Conservation (phyloP, 2,113 vertebrate species). For the Rhea pennata region DNA sequence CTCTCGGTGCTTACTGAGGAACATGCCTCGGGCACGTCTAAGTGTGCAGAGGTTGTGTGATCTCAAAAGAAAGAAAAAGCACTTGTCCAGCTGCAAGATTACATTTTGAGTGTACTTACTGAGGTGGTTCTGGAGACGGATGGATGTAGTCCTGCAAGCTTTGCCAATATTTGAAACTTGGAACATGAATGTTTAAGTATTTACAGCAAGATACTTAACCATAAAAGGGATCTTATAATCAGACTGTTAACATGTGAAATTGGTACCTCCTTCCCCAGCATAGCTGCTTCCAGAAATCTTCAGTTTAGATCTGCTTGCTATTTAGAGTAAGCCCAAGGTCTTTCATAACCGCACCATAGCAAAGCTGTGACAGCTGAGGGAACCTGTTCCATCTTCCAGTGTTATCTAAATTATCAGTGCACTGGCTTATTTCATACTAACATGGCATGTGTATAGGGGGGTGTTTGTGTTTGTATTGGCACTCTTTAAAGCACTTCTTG, state of each 20-base stretch:
- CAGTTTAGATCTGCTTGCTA: neutral
- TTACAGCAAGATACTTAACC: neutral
- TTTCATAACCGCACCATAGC: neutral
- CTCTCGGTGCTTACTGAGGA: neutral
- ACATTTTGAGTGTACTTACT: neutral
- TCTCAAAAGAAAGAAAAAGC: neutral
- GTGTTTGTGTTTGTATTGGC: neutral
- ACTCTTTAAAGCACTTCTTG: neutral
- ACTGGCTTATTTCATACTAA: neutral
- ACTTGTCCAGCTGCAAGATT: neutral
- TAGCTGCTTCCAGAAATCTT: neutral
- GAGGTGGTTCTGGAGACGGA: neutral
- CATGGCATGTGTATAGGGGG: rapidly evolving
- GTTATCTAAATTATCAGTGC: neutral
- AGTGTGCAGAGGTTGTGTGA: neutral
- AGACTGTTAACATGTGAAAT: rapidly evolving
- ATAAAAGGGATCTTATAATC: neutral
- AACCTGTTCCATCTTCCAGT: neutral
- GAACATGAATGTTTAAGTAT: neutral
- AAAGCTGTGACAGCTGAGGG: neutral
- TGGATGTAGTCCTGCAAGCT: neutral
- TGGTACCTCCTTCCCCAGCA: neutral
- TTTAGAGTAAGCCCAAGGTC: neutral
- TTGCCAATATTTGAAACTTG: neutral
- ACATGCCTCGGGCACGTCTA: no score